Percentiles rank a stretch among this genome's conserved stretches.
phyloP scores from a whole-genome alignment of 1,140 invertebrate species.

The Protaetia brevitarsis region DNA sequence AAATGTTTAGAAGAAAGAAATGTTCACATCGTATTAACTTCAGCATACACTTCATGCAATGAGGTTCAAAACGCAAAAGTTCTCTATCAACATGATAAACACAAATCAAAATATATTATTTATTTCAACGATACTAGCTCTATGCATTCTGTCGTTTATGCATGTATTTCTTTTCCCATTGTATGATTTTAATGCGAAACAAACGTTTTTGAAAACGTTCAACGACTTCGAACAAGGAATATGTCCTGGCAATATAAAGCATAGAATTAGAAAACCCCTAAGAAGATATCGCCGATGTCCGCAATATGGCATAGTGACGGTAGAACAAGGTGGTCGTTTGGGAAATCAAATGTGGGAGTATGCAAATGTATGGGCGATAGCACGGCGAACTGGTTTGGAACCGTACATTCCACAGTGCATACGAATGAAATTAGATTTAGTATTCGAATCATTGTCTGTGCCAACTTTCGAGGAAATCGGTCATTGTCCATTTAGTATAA shows the following conservation, averaged over 20 bases:
- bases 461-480: constrained; percentile 58
- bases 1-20: too few species aligned
- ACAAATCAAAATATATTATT: constrained; percentile 55
- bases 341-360: constrained; percentile 68
- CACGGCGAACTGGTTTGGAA: constrained; percentile 56
- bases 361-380: constrained; percentile 59
- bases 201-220: constrained; percentile 47
- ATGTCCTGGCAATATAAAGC: constrained; percentile 53
- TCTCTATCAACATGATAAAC: constrained; percentile 41
- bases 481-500: constrained; percentile 53
- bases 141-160: constrained; percentile 58
- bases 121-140: constrained; percentile 57
- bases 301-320: constrained; percentile 57
- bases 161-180: constrained; percentile 62
- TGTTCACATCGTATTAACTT: too few species aligned
- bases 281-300: constrained; percentile 53
- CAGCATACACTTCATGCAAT: neutral
- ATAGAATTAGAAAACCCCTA: constrained; percentile 43
- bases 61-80: neutral
- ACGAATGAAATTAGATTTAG: constrained; percentile 52
- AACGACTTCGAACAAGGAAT: constrained; percentile 56
- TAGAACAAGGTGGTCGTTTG: constrained; percentile 56
- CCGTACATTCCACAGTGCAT: constrained; percentile 59
- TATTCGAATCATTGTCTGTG: constrained; percentile 57
- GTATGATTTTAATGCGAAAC: constrained; percentile 53